These are phyloP conservation scores for Torymus texanus DNA, from an alignment of 2,888 invertebrate genomes.

Conservation along the genomic window DNA sequence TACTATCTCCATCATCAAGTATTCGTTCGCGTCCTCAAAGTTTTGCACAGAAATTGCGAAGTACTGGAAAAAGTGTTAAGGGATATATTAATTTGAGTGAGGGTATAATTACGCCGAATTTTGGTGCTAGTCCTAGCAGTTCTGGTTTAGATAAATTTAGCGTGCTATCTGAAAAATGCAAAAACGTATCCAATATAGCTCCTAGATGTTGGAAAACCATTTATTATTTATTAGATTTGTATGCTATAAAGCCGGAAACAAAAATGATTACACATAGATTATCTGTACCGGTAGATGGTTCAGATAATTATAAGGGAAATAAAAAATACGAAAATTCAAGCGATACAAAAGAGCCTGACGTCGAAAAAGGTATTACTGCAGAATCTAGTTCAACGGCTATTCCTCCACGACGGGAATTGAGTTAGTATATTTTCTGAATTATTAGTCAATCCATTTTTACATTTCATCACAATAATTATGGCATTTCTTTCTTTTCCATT, in stretches of 20 bases:
- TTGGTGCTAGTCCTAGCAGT: slow-evolving; percentile 80
- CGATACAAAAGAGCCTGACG: slow-evolving; percentile 79
- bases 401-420: slow-evolving; percentile 73
- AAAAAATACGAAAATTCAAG: slow-evolving; percentile 79
- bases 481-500: background rate
- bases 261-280: slow-evolving; percentile 92
- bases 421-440: slow-evolving; percentile 63
- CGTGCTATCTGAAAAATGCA: slow-evolving; percentile 76
- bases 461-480: too few species aligned
- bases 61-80: slow-evolving; percentile 89
- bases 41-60: slow-evolving; percentile 90
- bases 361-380: slow-evolving; percentile 76
- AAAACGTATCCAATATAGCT: slow-evolving; percentile 74
- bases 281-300: slow-evolving; percentile 83
- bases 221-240: slow-evolving; percentile 92
- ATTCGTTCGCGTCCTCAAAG: slow-evolving; percentile 85
- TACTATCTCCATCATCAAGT: slow-evolving; percentile 78
- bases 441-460: too few species aligned
- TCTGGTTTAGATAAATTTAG: slow-evolving; percentile 78
- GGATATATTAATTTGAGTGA: slow-evolving; percentile 90
- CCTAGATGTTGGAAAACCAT: slow-evolving; percentile 97
- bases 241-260: slow-evolving; percentile 95
- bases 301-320: slow-evolving; percentile 81
- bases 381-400: slow-evolving; percentile 74
- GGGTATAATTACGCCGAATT: slow-evolving; percentile 83